Conservation (phyloP, 2,797 vertebrate genomes). For the Sebastes alutus region DNA sequence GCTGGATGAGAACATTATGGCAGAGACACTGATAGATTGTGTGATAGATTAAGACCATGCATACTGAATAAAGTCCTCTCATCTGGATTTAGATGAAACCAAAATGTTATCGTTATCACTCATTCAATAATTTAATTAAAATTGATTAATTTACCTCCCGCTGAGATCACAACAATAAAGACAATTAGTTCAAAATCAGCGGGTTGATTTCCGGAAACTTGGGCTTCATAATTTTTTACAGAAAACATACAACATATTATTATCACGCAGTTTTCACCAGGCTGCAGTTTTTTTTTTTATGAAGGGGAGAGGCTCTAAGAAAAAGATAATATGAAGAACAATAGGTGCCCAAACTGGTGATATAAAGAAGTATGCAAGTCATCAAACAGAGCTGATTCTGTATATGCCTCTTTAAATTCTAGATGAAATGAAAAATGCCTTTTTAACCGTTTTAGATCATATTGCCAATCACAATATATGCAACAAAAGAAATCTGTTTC, state of each 20-base stretch:
- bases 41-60: slow-evolving; percentile 45
- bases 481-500: fast-evolving
- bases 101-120: slow-evolving; percentile 35
- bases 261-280: not conserved
- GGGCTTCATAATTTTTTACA: not conserved
- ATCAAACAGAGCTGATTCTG: not conserved
- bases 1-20: slow-evolving; percentile 39
- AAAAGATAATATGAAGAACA: not conserved
- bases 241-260: not conserved
- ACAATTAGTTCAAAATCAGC: not conserved
- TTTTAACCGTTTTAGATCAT: too few species aligned
- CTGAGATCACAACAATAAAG: slow-evolving; percentile 19
- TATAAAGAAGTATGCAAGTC: not conserved
- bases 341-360: not conserved
- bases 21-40: slow-evolving; percentile 56
- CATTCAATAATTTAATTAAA: slow-evolving; percentile 15
- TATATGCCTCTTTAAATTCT: not conserved
- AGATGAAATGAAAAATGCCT: too few species aligned
- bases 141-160: slow-evolving; percentile 24
- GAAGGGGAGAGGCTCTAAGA: not conserved
- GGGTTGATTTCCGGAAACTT: not conserved
- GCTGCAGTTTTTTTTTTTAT: not conserved
- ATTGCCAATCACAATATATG: too few species aligned
- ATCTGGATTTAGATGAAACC: slow-evolving; percentile 37
- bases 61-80: slow-evolving; percentile 45